Evolutionary conservation across 2,797 vertebrate species (phyloP), one percentile per base, ranked within the genome.

Genomic region (Onychomys torridus): DNA sequence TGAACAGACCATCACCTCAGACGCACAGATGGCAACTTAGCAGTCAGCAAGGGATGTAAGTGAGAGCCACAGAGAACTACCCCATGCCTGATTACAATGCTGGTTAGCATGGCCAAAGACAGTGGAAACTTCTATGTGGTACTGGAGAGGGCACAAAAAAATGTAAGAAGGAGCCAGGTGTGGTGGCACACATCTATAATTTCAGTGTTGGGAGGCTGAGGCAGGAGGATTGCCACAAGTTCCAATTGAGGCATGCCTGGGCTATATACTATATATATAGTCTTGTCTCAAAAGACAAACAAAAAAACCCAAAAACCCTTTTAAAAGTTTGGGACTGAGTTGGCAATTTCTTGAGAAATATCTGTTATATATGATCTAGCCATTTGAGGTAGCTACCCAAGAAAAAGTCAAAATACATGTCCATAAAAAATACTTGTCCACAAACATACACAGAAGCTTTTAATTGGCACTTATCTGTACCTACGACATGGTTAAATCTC

Each of bases 381-480:
- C 69, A 93, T n/a, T 84, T 40, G 79, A 95, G 49, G 34, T 79
- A 83, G 87, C 89, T 87, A 96, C 52, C n/a, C 4, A 75, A 85
- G 5, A 43, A 92, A 81, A 96, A 86, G 3, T 0, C 29, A 69
- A 96, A 95, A 83, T 78, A 32, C 8, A 67, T 16, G 1, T 88
- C 59, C 76, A 89, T 89, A 91, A 79, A 73, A 89, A 83, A 67
- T 59, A 69, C 40, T 43, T 89, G 52, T 17, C 55, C 57, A 94
- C 43, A 75, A 76, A 87, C 55, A 17, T 34, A 77, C 27, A 86
- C 2, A 82, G 46, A n/a, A 77, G 37, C 59, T 37, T 52, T 93
- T 55, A 57, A 29, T 21, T 94, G n/a, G 43, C 19, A 94, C 14
- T 76, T 76, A 65, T 46, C 57, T 75, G 34, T 23, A 61, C 67